phyloP scores from a whole-genome alignment of 2,113 vertebrate genomes.

The Zootoca vivipara region DNA sequence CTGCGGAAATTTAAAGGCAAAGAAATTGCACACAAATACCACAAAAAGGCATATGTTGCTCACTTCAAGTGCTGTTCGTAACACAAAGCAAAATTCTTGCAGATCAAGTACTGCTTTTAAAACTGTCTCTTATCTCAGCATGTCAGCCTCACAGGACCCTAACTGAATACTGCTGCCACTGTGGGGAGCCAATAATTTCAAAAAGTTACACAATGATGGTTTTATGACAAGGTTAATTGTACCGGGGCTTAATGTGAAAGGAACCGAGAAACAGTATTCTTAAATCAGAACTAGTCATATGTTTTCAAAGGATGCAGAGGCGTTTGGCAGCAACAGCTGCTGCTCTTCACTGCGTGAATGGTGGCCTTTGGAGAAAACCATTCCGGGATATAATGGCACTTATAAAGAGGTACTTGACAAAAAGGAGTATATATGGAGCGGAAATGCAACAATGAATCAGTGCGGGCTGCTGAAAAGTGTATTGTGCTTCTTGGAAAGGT shows the following conservation, averaged over 20 bases:
- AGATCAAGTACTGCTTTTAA: conserved; percentile 23
- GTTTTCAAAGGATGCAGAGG: conserved; percentile 33
- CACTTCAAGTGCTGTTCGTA: not conserved
- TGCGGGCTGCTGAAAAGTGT: accelerated
- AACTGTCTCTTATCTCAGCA: conserved; percentile 12
- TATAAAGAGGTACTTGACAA: conserved; percentile 10
- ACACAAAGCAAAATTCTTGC: not conserved
- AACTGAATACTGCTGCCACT: not conserved
- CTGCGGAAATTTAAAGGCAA: not conserved
- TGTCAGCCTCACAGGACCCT: conserved; percentile 28
- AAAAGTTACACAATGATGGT: not conserved
- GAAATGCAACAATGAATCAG: conserved; percentile 38
- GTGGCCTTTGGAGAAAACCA: not conserved
- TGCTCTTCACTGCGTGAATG: conserved; percentile 10
- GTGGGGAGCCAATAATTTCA: not conserved
- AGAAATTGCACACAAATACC: not conserved
- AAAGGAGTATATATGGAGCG: conserved; percentile 19
- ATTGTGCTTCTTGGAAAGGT: not conserved
- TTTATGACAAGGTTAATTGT: conserved; percentile 36
- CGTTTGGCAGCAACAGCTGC: conserved; percentile 30
- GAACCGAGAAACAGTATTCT: conserved; percentile 22
- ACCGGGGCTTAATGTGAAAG: conserved; percentile 21
- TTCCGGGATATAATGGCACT: conserved; percentile 3
- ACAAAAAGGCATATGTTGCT: not conserved
- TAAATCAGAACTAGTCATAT: conserved; percentile 41